Percentiles rank a stretch among this genome's conserved stretches.
Evolutionary conservation across 2,113 vertebrate species (phyloP).

Genomic region (Caranx ignobilis): DNA sequence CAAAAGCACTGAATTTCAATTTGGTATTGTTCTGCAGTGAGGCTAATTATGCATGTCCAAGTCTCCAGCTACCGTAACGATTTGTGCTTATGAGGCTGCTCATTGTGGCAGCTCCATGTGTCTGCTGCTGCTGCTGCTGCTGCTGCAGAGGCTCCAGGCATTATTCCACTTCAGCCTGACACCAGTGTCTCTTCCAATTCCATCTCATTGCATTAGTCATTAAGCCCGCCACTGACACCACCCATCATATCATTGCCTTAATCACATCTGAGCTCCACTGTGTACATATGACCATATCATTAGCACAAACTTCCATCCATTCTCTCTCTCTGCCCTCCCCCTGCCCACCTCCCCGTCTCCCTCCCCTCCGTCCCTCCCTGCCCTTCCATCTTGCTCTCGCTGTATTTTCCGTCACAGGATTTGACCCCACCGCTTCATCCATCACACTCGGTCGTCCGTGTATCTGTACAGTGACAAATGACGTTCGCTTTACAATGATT

Average conservation of each 20-base stretch:
- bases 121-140: conserved; percentile 66
- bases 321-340: not conserved
- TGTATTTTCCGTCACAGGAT: conserved; percentile 44
- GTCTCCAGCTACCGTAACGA: conserved; percentile 70
- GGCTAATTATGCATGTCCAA: conserved; percentile 78
- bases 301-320: conserved; percentile 65
- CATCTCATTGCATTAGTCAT: conserved; percentile 80
- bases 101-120: conserved; percentile 75
- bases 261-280: conserved; percentile 77
- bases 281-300: conserved; percentile 77
- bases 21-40: conserved; percentile 58
- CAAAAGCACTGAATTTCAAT: conserved; percentile 76
- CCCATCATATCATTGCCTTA: conserved; percentile 78
- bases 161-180: conserved; percentile 77
- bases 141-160: conserved; percentile 75
- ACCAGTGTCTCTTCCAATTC: conserved; percentile 80
- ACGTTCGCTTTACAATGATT: conserved; percentile 61
- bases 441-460: conserved; percentile 51
- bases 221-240: conserved; percentile 77
- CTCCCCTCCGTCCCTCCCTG: conserved; percentile 3
- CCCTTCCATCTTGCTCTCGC: conserved; percentile 36
- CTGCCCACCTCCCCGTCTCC: conserved; percentile 2
- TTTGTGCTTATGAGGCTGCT: conserved; percentile 75
- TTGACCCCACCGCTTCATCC: conserved; percentile 64
- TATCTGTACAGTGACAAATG: conserved; percentile 58